A percentile compares a stretch with the other conserved stretches of the same genome.
phyloP scores from a whole-genome alignment of 2,888 invertebrate genomes.

The Tipula unca region DNA sequence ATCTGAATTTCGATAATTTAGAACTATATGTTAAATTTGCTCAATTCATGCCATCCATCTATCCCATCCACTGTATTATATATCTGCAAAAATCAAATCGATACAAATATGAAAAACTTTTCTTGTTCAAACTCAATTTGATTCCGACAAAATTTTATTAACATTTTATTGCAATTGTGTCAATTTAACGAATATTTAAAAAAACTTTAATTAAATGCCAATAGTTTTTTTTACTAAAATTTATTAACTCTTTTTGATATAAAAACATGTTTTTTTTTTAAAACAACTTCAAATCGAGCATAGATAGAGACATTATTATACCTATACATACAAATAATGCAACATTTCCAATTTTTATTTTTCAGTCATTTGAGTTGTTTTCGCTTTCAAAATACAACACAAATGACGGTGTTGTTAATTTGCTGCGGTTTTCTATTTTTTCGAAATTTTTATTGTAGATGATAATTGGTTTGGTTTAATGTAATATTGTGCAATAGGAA shows the following conservation, averaged over 20 bases:
- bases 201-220: not conserved
- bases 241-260: not conserved
- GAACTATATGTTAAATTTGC: too few relatives aligned
- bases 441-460: not conserved
- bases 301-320: not conserved
- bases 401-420: not conserved
- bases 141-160: not conserved
- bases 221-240: not conserved
- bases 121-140: not conserved
- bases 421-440: not conserved
- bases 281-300: not conserved
- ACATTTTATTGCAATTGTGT: not conserved
- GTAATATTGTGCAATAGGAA: not conserved
- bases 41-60: too few relatives aligned
- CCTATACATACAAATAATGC: not conserved
- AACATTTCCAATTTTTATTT: not conserved
- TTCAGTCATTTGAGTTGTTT: not conserved
- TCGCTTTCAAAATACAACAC: not conserved
- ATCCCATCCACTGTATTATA: too few relatives aligned
- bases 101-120: too few relatives aligned
- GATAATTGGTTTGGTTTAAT: not conserved
- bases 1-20: too few relatives aligned
- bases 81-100: too few relatives aligned
- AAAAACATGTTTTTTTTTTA: not conserved
- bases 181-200: not conserved